phyloP scores from a whole-genome alignment of 2,113 vertebrate species.

The Mixornis gularis region DNA sequence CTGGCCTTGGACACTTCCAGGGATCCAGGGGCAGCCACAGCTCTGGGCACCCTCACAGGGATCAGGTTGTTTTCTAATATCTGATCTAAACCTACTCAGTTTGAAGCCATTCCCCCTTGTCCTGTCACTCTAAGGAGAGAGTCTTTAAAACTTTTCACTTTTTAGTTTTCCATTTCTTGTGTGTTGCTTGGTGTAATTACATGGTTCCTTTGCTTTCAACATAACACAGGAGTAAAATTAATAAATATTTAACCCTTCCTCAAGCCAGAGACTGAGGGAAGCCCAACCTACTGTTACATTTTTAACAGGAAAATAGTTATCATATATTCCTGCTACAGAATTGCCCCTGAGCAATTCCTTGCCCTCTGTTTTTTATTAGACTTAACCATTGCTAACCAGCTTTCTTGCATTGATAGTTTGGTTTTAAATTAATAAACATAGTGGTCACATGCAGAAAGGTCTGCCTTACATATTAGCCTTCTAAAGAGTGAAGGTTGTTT shows the following conservation, averaged over 20 bases:
- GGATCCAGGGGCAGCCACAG: neutral
- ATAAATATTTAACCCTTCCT: slow-evolving; percentile 46
- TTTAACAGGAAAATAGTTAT: slow-evolving; percentile 38
- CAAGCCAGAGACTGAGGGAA: neutral
- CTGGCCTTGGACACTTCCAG: neutral
- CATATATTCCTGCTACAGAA: slow-evolving; percentile 2
- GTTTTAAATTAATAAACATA: slow-evolving; percentile 63
- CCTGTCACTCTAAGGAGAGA: neutral
- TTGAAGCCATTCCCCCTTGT: neutral
- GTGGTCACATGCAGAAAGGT: slow-evolving; percentile 52
- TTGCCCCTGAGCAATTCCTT: neutral
- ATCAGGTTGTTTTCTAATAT: neutral
- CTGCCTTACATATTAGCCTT: slow-evolving; percentile 53
- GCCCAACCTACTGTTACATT: slow-evolving; percentile 22
- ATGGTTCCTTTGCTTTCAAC: neutral
- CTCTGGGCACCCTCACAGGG: neutral
- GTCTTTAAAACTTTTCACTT: neutral
- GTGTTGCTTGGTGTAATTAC: neutral
- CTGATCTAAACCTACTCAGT: neutral
- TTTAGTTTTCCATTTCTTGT: neutral
- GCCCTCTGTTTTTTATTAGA: slow-evolving; percentile 53
- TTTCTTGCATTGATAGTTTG: slow-evolving; percentile 55
- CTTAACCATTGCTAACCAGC: slow-evolving; percentile 40
- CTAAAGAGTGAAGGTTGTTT: slow-evolving; percentile 43
- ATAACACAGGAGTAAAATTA: neutral